Percentiles rank a stretch among this genome's conserved stretches.
phyloP scores from a whole-genome alignment of 2,888 invertebrate species.

The Cephus runcator region DNA sequence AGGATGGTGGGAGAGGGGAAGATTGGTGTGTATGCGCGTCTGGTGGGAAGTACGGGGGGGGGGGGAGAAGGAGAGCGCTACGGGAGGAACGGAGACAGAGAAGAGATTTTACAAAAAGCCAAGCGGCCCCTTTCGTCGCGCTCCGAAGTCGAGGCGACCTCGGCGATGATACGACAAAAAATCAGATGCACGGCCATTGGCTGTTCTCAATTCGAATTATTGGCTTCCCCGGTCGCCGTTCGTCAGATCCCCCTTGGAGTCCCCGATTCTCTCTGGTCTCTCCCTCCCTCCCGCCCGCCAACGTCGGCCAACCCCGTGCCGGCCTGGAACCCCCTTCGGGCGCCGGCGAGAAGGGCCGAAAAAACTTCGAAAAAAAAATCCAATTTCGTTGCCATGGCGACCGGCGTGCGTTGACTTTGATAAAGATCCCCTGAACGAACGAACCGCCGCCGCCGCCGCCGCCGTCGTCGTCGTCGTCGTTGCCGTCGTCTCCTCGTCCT shows the following conservation, averaged over 20 bases:
- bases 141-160: slow-evolving; percentile 41
- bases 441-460: slow-evolving; percentile 20
- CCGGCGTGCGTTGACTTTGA: slow-evolving; percentile 65
- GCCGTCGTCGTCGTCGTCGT: background rate
- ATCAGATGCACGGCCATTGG: slow-evolving; percentile 66
- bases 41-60: background rate
- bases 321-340: slow-evolving; percentile 21
- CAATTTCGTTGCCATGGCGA: slow-evolving; percentile 66
- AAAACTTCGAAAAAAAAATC: slow-evolving; percentile 64
- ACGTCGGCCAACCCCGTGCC: slow-evolving; percentile 20
- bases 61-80: background rate
- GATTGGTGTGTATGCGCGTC: background rate
- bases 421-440: slow-evolving; percentile 61
- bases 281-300: slow-evolving; percentile 27
- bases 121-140: slow-evolving; percentile 26
- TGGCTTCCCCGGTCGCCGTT: slow-evolving; percentile 61
- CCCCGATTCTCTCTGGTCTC: slow-evolving; percentile 19
- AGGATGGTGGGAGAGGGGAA: too few relatives aligned
- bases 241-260: slow-evolving; percentile 50
- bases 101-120: slow-evolving; percentile 40
- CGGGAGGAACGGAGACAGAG: slow-evolving; percentile 18
- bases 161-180: slow-evolving; percentile 64
- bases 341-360: slow-evolving; percentile 58
- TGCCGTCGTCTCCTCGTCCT: slow-evolving; percentile 12
- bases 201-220: slow-evolving; percentile 65